These are phyloP conservation scores for Thalassophryne amazonica DNA, from an alignment of 2,797 vertebrate species.

Conservation along the genomic window DNA sequence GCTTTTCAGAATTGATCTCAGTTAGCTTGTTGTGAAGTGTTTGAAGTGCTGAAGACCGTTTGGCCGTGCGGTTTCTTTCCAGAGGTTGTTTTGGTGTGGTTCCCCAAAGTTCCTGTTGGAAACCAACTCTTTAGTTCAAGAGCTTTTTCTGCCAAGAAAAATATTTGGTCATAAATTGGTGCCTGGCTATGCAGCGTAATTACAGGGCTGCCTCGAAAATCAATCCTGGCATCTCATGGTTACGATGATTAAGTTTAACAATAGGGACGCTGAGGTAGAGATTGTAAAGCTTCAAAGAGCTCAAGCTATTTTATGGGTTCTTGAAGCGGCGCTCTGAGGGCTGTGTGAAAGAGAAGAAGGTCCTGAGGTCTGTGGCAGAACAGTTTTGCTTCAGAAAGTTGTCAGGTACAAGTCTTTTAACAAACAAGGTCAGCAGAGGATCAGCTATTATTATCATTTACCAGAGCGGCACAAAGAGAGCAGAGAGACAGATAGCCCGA, in stretches of 20 bases:
- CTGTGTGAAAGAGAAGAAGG: constrained; percentile 22
- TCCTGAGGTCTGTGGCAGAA: constrained; percentile 22
- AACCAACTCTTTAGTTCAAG: constrained; percentile 65
- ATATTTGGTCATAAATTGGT: constrained; percentile 69
- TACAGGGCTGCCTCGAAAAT: constrained; percentile 58
- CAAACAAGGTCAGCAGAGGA: constrained; percentile 76
- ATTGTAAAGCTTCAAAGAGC: constrained; percentile 39
- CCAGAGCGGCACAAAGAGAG: constrained; percentile 59
- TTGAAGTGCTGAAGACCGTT: constrained; percentile 64
- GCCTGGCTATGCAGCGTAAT: constrained; percentile 64
- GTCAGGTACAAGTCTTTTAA: constrained; percentile 79
- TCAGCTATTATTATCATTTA: constrained; percentile 78
- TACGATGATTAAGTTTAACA: constrained; percentile 69
- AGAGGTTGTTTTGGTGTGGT: constrained; percentile 69
- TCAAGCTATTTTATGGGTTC: constrained; percentile 21
- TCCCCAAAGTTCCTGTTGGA: constrained; percentile 55
- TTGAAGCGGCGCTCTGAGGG: constrained; percentile 18
- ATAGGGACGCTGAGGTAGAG: constrained; percentile 37
- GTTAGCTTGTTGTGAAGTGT: constrained; percentile 48
- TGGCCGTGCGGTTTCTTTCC: constrained; percentile 63
- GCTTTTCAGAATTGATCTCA: constrained; percentile 65
- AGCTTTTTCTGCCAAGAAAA: constrained; percentile 65
- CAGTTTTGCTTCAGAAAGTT: constrained; percentile 54
- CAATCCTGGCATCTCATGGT: constrained; percentile 45
- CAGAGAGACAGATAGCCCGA: constrained; percentile 59